Evolutionary conservation across 2,797 vertebrate genomes (phyloP).

Genomic region (Acestrorhynchus altus): DNA sequence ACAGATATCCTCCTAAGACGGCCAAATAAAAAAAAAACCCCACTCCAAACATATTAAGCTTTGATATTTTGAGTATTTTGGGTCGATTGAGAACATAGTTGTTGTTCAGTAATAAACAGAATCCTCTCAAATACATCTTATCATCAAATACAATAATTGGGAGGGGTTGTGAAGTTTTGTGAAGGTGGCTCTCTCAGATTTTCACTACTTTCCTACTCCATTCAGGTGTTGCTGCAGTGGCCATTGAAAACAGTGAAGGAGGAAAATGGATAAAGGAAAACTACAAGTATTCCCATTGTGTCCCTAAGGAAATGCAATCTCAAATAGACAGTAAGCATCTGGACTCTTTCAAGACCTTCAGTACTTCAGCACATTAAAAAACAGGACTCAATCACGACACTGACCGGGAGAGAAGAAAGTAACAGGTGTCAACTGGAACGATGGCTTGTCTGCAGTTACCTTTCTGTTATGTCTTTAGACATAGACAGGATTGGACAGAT

Average conservation of each 20-base stretch:
- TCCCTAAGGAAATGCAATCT: slow-evolving; percentile 77
- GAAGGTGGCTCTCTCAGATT: not conserved
- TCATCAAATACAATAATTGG: too few species aligned
- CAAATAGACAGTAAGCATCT: slow-evolving; percentile 77
- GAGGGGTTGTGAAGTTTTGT: too few species aligned
- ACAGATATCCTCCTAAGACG: too few species aligned
- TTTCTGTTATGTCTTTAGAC: not conserved
- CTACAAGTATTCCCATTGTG: slow-evolving; percentile 85
- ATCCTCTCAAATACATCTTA: too few species aligned
- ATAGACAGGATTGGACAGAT: not conserved
- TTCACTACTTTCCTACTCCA: not conserved
- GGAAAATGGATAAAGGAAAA: slow-evolving; percentile 84
- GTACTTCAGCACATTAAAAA: slow-evolving; percentile 37
- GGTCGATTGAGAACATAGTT: too few species aligned
- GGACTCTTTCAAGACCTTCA: slow-evolving; percentile 67
- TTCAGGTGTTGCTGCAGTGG: slow-evolving; percentile 83
- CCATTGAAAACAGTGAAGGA: slow-evolving; percentile 86
- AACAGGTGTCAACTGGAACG: not conserved
- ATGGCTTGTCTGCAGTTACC: not conserved
- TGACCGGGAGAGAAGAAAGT: not conserved
- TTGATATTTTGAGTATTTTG: too few species aligned
- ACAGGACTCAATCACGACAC: not conserved
- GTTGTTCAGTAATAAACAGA: too few species aligned
- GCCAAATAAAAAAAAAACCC: too few species aligned
- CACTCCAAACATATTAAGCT: too few species aligned